Evolutionary conservation across 2,113 vertebrate species (phyloP), one percentile per base, ranked within the genome.

Genomic region (Tychaedon coryphoeus): DNA sequence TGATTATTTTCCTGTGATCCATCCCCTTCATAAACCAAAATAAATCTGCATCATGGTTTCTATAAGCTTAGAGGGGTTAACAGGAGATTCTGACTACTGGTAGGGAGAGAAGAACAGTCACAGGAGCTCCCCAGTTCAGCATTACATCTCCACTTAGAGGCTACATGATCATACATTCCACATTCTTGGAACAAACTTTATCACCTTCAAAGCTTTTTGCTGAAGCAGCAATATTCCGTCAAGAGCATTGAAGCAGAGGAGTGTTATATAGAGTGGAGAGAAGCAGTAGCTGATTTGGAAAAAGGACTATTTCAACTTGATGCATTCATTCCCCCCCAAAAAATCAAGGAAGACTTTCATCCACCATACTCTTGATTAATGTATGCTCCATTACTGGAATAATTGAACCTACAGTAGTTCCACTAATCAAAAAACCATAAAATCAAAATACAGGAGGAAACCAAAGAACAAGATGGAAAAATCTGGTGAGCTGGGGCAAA

Each of bases 181-280:
- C 17, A 13, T 50, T 77, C 84, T 94, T 61, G 26, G 25, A 86
- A 71, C 29, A 72, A 96, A 76, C n/a, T 54, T 91, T 87, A 88
- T 95, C 57, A 92, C 84, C 72, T 93, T 94, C 81, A 92, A 57
- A 89, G 23, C 1, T 85, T 97, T 95, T 86, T 92, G 90, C 71
- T 96, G 94, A 94, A 88, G 29, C 69, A 89, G 80, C 88, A 95
- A 40, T 77, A 65, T 89, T 89, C 42, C 77, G 20, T 50, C 47
- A 91, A 85, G 60, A 82, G 40, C 83, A 95, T 19, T 0, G 74
- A 94, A 83, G 90, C 90, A 91, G 71, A 77, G 48, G 70, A 91
- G 23, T 91, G 36, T 42, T 85, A 71, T 51, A 76, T 6, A 65
- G 62, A 86, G 43, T 62, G 42, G n/a, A 92, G 83, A 90, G 57